These are phyloP conservation scores for Phalacrocorax brasilianus DNA, from an alignment of 2,113 vertebrate genomes.

Conservation along the genomic window DNA sequence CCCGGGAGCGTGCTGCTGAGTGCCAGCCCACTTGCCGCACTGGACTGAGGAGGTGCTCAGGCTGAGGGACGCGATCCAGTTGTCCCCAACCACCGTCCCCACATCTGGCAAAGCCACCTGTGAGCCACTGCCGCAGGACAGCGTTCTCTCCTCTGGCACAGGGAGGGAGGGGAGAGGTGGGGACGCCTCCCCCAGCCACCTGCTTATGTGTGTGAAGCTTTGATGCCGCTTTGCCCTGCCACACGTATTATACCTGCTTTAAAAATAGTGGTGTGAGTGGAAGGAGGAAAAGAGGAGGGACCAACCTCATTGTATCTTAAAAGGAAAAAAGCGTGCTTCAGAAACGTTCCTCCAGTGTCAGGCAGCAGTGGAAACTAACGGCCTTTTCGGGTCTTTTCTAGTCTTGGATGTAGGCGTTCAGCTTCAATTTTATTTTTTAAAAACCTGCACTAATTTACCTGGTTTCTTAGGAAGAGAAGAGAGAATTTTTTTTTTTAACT, in stretches of 20 bases:
- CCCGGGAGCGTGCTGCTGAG: neutral
- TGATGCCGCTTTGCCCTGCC: slow-evolving; percentile 60
- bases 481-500: slow-evolving; percentile 58
- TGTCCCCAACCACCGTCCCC: neutral
- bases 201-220: slow-evolving; percentile 50
- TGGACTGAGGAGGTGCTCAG: neutral
- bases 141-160: neutral
- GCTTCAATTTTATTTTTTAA: slow-evolving; percentile 80
- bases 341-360: slow-evolving; percentile 53
- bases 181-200: neutral
- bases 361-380: slow-evolving; percentile 54
- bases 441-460: slow-evolving; percentile 83
- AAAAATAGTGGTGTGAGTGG: slow-evolving; percentile 8
- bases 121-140: neutral
- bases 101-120: neutral
- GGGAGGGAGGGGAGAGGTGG: neutral
- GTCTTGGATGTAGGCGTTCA: slow-evolving; percentile 77
- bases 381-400: slow-evolving; percentile 68
- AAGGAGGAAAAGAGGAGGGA: slow-evolving; percentile 58
- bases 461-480: slow-evolving; percentile 78
- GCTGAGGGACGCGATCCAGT: neutral
- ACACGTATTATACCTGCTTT: slow-evolving; percentile 3
- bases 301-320: slow-evolving; percentile 54
- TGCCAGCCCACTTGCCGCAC: neutral
- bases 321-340: slow-evolving; percentile 67